Evolutionary conservation across 2,113 vertebrate species (phyloP), one percentile per base, ranked within the genome.

Genomic region (Spermophilus dauricus): DNA sequence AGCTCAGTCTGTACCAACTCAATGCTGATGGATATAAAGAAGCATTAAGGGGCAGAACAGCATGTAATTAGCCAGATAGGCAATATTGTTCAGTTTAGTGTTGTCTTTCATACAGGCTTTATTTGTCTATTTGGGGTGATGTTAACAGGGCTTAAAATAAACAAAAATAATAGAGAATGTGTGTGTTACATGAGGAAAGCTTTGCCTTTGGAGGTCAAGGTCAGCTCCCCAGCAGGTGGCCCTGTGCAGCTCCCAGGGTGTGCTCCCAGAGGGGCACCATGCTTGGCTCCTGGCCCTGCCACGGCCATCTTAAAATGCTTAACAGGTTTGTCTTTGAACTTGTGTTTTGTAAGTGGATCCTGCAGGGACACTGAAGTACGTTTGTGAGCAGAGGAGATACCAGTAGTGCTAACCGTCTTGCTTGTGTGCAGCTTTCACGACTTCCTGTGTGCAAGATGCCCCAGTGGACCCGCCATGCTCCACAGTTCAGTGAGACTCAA

Each of bases 321-420:
- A 39, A 9, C 12, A 34, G n/a, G 58, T 82, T 65, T 72, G 56
- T 48, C 78, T 89, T 80, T 65, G 10, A 86, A 34, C 58, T n/a
- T 48, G 17, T n/a, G 78, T 42, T 85, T 82, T 56, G 32, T 7
- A 24, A 26, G 30, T 42, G 67, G 75, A 53, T 72, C 39, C n/a
- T 77, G 75, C 3, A 1, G 26, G 89, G 61, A 14, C 24, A 6
- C 1, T 0, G 20, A 1, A 0, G 8, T 5, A 10, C 17, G 1
- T 9, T 4, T 42, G 5, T 37, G 75, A 26, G 32, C 8, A 32
- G 76, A 73, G 53, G 39, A 53, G 65, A 32, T 9, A 0, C 67
- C 11, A 3, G 28, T 8, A 2, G n/a, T 1, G 14, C 5, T 37
- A 5, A 20, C 8, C 2, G 28, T n/a, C 11, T 56, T 18, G 0